A percentile compares a stretch with the other conserved stretches of the same genome.
phyloP scores from a whole-genome alignment of 2,888 invertebrate species.

The Stenurella melanura region DNA sequence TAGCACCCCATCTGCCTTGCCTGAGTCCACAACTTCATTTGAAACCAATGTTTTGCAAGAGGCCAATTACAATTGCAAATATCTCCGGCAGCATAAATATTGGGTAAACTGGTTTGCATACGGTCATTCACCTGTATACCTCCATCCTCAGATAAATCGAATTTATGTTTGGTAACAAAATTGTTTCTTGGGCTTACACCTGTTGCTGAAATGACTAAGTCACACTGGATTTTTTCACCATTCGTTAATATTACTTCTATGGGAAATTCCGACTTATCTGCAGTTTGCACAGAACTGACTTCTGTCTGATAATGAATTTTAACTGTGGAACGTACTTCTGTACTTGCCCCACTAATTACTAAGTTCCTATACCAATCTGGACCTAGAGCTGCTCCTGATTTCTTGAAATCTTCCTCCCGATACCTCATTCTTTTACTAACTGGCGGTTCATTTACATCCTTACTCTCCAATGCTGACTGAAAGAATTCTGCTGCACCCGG shows the following conservation, averaged over 20 bases:
- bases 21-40: constrained; percentile 98
- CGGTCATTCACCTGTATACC: constrained; percentile 90
- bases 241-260: constrained; percentile 85
- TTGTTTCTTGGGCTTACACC: constrained; percentile 87
- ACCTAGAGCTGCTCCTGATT: constrained; percentile 92
- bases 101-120: constrained; percentile 85
- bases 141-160: constrained; percentile 81
- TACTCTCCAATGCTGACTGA: constrained; percentile 74
- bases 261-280: constrained; percentile 76
- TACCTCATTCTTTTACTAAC: constrained; percentile 80
- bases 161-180: constrained; percentile 75
- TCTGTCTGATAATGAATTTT: constrained; percentile 80
- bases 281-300: constrained; percentile 73
- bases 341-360: constrained; percentile 75
- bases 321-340: constrained; percentile 71
- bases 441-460: constrained; percentile 51
- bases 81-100: constrained; percentile 97
- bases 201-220: constrained; percentile 96
- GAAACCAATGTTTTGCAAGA: constrained; percentile 88
- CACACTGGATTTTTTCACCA: constrained; percentile 84
- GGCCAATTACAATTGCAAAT: constrained; percentile 90
- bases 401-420: constrained; percentile 76
- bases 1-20: constrained; percentile 98
- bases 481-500: constrained; percentile 97
- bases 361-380: constrained; percentile 95